Percentiles rank a stretch among this genome's conserved stretches.
Conservation (phyloP, 1,140 invertebrate genomes). For the Drosophila bocki region DNA sequence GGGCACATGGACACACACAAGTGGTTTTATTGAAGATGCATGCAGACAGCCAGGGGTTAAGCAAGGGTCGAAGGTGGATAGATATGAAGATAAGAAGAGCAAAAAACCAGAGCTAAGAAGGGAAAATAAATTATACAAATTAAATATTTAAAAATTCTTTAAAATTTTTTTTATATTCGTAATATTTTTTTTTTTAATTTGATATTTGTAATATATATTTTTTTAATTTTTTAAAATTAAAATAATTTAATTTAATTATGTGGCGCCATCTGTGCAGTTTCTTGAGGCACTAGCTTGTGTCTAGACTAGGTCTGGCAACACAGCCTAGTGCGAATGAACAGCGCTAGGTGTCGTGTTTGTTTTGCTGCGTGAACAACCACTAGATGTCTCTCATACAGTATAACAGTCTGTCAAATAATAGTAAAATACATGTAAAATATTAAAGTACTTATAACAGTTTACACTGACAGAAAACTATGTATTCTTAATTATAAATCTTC, state of each 20-base stretch:
- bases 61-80: constrained; percentile 14
- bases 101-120: no score
- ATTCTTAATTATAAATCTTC: no score
- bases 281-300: not conserved
- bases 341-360: not conserved
- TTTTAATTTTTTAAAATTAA: not conserved
- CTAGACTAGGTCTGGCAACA: constrained; percentile 16
- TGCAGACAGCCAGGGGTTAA: constrained; percentile 20
- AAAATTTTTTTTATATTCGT: no score
- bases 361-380: not conserved
- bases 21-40: constrained; percentile 23
- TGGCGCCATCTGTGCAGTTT: not conserved
- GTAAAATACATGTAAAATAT: constrained; percentile 2
- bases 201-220: not conserved
- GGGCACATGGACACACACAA: constrained; percentile 6
- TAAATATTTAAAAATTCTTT: no score
- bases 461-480: not conserved
- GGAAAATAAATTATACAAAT: no score
- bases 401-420: constrained; percentile 1
- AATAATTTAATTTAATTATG: not conserved
- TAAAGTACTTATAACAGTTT: not conserved
- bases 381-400: not conserved
- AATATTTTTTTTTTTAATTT: no score
- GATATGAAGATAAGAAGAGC: not conserved
- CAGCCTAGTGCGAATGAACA: not conserved